Evolutionary conservation across 2,797 vertebrate species (phyloP).

Genomic region (Semaprochilodus insignis): DNA sequence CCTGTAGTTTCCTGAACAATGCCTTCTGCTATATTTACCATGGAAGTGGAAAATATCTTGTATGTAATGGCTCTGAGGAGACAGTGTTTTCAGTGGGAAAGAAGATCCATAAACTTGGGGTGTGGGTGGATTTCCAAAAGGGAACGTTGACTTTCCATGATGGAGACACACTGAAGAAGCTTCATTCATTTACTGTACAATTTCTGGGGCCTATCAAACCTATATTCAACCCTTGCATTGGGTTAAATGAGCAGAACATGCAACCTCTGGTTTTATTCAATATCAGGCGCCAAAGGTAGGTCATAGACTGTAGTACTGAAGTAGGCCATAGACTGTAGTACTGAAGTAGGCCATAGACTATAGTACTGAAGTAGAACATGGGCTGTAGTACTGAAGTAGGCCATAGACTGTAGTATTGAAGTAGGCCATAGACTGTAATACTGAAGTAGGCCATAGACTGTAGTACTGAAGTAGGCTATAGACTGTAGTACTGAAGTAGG

Average conservation of each 20-base stretch:
- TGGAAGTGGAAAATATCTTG: slow-evolving; percentile 76
- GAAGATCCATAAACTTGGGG: slow-evolving; percentile 74
- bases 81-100: slow-evolving; percentile 65
- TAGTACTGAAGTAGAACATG: too few species aligned
- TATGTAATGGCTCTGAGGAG: slow-evolving; percentile 74
- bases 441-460: background rate
- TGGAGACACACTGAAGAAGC: slow-evolving; percentile 69
- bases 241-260: slow-evolving; percentile 72
- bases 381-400: too few species aligned
- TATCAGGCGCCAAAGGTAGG: slow-evolving; percentile 59
- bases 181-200: slow-evolving; percentile 71
- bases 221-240: slow-evolving; percentile 79
- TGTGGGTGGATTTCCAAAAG: slow-evolving; percentile 72
- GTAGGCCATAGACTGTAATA: too few species aligned
- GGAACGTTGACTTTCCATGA: slow-evolving; percentile 78
- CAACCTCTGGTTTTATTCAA: slow-evolving; percentile 76
- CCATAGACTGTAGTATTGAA: too few species aligned
- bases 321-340: too few species aligned
- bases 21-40: slow-evolving; percentile 79
- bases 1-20: slow-evolving; percentile 59
- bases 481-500: too few species aligned
- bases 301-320: background rate
- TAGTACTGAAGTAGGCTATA: background rate
- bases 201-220: slow-evolving; percentile 71
- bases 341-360: too few species aligned